Conservation (phyloP, 2,888 invertebrate genomes). For the Nowickia ferox region DNA sequence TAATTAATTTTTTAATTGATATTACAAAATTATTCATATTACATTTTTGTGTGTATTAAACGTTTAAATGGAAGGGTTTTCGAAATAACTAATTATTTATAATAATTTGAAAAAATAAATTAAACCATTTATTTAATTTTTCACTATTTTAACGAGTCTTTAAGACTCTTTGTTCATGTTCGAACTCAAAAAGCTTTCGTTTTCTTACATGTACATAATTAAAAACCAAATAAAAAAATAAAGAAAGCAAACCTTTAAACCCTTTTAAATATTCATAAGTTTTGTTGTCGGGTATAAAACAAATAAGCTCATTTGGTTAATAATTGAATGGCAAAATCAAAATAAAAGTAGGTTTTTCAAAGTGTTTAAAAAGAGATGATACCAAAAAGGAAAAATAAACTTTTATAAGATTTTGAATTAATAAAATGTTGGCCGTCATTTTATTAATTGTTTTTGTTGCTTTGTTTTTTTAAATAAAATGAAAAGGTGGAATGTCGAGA, state of each 20-base stretch:
- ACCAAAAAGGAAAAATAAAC: not conserved
- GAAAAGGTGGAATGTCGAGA: not conserved
- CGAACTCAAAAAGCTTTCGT: conserved; percentile 22
- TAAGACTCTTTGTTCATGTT: not conserved
- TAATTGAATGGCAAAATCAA: conserved; percentile 9
- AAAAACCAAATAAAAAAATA: conserved; percentile 31
- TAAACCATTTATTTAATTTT: not conserved
- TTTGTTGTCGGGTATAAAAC: conserved; percentile 11
- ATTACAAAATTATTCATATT: too few species aligned
- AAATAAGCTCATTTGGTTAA: conserved; percentile 17
- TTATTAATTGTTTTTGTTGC: not conserved
- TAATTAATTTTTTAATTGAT: too few species aligned
- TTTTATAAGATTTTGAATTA: not conserved
- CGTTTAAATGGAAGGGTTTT: too few species aligned
- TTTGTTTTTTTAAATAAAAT: not conserved
- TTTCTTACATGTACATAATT: not conserved
- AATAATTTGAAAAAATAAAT: not conserved
- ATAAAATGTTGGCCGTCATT: conserved; percentile 5
- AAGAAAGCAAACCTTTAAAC: not conserved
- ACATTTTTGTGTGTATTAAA: too few species aligned
- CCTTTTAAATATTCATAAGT: conserved; percentile 17
- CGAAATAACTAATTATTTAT: too few species aligned
- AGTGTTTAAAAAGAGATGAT: conserved; percentile 38
- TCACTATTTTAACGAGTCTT: too few species aligned
- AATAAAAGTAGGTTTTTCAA: conserved; percentile 25